Conservation (phyloP, 2,888 invertebrate genomes). For the Achlya flavicornis region DNA sequence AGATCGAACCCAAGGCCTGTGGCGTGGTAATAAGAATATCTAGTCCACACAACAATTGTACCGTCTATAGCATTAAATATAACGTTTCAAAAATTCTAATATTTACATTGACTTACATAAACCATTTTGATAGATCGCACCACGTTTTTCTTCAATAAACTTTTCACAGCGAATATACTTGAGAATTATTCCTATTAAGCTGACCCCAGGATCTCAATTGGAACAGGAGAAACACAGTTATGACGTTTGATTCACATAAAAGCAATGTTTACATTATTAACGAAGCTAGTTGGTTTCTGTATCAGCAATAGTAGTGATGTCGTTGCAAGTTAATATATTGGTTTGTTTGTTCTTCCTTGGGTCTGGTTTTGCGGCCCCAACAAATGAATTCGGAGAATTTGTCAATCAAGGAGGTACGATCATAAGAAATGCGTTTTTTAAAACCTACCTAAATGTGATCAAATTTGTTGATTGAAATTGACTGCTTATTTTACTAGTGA, state of each 20-base stretch:
- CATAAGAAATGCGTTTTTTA: neutral
- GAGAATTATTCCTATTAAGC: constrained; percentile 65
- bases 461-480: no score
- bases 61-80: no score
- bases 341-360: constrained; percentile 52
- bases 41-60: no score
- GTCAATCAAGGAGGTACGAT: constrained; percentile 57
- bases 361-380: constrained; percentile 44
- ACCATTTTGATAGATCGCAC: no score
- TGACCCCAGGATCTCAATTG: constrained; percentile 73
- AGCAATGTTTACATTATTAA: constrained; percentile 53
- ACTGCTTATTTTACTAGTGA: no score
- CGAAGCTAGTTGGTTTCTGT: constrained; percentile 44
- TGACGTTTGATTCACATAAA: constrained; percentile 62
- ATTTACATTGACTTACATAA: no score
- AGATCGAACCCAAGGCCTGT: no score
- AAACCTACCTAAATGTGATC: no score
- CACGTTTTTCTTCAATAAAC: neutral
- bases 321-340: constrained; percentile 43
- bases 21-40: no score
- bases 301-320: constrained; percentile 40
- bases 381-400: constrained; percentile 58
- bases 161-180: constrained; percentile 56
- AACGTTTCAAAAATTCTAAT: no score
- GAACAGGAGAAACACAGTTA: constrained; percentile 65